phyloP scores from a whole-genome alignment of 1,140 invertebrate species.

The Physella acuta region DNA sequence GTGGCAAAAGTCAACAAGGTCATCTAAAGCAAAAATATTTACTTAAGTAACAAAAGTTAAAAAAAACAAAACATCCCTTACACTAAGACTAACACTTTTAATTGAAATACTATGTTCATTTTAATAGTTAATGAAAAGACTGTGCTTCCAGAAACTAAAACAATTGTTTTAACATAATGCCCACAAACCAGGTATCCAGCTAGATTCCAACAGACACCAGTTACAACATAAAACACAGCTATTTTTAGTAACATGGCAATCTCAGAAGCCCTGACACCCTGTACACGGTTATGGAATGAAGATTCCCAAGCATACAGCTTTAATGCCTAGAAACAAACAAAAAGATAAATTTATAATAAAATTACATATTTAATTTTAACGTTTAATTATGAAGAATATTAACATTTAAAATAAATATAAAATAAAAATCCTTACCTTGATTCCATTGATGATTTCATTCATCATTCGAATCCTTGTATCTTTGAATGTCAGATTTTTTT shows the following conservation, averaged over 20 bases:
- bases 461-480: slow-evolving; percentile 63
- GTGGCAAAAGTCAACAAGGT: slow-evolving; percentile 78
- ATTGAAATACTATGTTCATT: no score
- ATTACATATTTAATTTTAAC: neutral
- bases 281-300: slow-evolving; percentile 63
- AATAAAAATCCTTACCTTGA: slow-evolving; percentile 62
- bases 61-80: no score
- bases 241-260: slow-evolving; percentile 56
- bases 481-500: slow-evolving; percentile 61
- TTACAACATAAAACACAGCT: slow-evolving; percentile 65
- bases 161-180: neutral
- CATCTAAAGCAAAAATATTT: slow-evolving; percentile 63
- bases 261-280: slow-evolving; percentile 51
- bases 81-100: no score
- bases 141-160: no score
- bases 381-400: neutral
- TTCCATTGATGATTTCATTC: slow-evolving; percentile 59
- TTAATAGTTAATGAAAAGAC: no score
- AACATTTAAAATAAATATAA: no score
- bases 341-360: neutral
- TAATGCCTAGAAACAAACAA: slow-evolving; percentile 32
- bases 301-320: slow-evolving; percentile 51
- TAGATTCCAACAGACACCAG: slow-evolving; percentile 92
- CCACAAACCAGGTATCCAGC: slow-evolving; percentile 76
- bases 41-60: no score